These are phyloP conservation scores for Callipepla californica DNA, from an alignment of 2,113 vertebrate species.

Conservation along the genomic window DNA sequence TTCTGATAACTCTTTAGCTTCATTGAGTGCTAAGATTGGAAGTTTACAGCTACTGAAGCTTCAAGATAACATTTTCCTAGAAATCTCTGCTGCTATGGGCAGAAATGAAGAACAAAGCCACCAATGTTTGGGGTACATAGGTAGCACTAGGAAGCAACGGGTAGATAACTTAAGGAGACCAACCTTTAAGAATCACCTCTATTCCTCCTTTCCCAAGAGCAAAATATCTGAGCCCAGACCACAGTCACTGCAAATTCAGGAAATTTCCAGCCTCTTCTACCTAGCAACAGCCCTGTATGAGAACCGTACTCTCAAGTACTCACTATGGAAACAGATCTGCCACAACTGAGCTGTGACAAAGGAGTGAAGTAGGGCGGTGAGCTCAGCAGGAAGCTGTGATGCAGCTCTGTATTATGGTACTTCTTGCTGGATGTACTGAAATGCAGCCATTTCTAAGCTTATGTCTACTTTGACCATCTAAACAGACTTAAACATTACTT, in stretches of 20 bases:
- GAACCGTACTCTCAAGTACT: neutral
- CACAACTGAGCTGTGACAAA: neutral
- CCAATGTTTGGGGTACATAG: fast-evolving
- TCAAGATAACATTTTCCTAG: neutral
- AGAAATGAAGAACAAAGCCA: neutral
- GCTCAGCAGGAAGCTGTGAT: neutral
- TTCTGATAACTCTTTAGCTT: neutral
- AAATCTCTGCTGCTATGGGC: neutral
- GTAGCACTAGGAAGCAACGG: neutral
- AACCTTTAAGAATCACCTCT: neutral
- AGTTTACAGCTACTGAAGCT: neutral
- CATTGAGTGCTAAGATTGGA: neutral
- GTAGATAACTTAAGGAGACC: neutral
- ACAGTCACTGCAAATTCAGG: neutral
- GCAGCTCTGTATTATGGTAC: neutral
- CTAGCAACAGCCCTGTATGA: neutral
- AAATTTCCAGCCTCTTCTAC: conserved; percentile 18
- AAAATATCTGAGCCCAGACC: neutral
- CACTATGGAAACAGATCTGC: conserved; percentile 40
- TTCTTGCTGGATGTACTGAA: neutral
- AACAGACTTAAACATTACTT: neutral
- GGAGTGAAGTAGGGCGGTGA: neutral
- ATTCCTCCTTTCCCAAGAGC: neutral
- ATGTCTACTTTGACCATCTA: neutral
- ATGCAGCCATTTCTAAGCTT: neutral